phyloP scores from a whole-genome alignment of 2,113 vertebrate genomes.

The Todiramphus saurophagus region DNA sequence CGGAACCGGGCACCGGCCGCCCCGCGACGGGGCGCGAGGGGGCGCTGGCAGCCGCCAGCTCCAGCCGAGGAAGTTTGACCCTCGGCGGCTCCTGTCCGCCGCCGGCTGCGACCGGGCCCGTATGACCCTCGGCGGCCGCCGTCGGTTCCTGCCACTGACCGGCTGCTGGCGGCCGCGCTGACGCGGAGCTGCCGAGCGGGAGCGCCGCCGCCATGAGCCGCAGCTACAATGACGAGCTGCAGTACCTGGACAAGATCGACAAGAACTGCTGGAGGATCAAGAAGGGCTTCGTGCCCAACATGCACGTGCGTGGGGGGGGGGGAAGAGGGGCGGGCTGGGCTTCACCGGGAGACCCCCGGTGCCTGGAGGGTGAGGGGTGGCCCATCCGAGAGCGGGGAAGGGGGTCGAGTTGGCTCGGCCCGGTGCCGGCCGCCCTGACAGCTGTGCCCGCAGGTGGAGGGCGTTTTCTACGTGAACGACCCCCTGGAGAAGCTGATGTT shows the following conservation, averaged over 20 bases:
- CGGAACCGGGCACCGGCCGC: too few species aligned
- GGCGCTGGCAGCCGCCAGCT: neutral
- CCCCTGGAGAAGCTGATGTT: constrained; percentile 96
- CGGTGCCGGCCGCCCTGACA: neutral
- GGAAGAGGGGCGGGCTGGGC: neutral
- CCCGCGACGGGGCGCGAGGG: neutral
- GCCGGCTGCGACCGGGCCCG: fast-evolving
- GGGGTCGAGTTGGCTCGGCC: neutral
- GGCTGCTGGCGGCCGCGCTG: neutral
- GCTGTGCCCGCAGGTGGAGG: constrained; percentile 85
- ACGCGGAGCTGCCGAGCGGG: fast-evolving
- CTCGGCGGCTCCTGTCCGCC: neutral
- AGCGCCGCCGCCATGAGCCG: constrained; percentile 83
- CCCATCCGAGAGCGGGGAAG: fast-evolving
- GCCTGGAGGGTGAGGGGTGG: neutral
- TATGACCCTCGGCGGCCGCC: neutral
- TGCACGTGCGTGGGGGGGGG: constrained; percentile 81
- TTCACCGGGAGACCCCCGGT: too few species aligned
- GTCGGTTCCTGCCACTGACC: neutral
- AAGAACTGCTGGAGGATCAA: constrained; percentile 93
- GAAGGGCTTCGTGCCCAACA: constrained; percentile 97
- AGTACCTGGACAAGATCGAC: constrained; percentile 89
- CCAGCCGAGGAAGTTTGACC: neutral
- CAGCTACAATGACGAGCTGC: constrained; percentile 94
- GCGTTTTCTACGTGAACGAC: constrained; percentile 95